Percentiles rank a stretch among this genome's conserved stretches.
Evolutionary conservation across 1,140 invertebrate species (phyloP).

Genomic region (Alviniconcha marisindica): DNA sequence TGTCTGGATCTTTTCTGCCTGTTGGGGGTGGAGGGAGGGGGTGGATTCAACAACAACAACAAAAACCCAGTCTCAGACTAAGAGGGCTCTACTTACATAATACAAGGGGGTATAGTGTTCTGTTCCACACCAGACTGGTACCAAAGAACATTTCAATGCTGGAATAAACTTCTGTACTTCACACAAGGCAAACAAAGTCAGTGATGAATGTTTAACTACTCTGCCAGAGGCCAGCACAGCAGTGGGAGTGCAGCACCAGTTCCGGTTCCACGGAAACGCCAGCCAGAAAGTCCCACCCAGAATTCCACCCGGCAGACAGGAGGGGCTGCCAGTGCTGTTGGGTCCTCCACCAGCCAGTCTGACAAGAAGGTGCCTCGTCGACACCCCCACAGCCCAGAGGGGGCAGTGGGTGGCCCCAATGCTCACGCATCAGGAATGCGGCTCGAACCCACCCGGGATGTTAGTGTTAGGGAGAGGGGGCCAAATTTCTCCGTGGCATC

Average conservation of each 20-base stretch:
- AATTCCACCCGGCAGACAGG: background rate
- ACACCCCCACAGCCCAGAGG: conserved; percentile 57
- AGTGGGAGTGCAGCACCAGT: background rate
- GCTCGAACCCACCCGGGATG: conserved; percentile 48
- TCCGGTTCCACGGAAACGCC: background rate
- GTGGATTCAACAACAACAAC: too few relatives aligned
- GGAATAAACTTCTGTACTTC: too few relatives aligned
- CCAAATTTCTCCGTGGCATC: conserved; percentile 51
- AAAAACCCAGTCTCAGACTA: too few relatives aligned
- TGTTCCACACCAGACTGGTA: too few relatives aligned
- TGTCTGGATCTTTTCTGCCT: too few relatives aligned
- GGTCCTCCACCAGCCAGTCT: conserved; percentile 21
- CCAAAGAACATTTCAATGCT: too few relatives aligned
- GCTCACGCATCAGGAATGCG: conserved; percentile 21
- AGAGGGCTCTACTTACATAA: too few relatives aligned
- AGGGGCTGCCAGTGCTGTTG: background rate
- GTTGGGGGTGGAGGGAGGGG: too few relatives aligned
- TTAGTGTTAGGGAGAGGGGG: conserved; percentile 45
- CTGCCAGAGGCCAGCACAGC: background rate
- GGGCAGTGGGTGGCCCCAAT: conserved; percentile 8
- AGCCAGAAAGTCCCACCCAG: background rate
- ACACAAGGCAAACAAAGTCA: too few relatives aligned
- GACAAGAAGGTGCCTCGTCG: conserved; percentile 54
- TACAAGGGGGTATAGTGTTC: too few relatives aligned
- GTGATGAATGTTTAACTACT: too few relatives aligned